Evolutionary conservation across 2,888 invertebrate species (phyloP).

Genomic region (Heliconius aoede): DNA sequence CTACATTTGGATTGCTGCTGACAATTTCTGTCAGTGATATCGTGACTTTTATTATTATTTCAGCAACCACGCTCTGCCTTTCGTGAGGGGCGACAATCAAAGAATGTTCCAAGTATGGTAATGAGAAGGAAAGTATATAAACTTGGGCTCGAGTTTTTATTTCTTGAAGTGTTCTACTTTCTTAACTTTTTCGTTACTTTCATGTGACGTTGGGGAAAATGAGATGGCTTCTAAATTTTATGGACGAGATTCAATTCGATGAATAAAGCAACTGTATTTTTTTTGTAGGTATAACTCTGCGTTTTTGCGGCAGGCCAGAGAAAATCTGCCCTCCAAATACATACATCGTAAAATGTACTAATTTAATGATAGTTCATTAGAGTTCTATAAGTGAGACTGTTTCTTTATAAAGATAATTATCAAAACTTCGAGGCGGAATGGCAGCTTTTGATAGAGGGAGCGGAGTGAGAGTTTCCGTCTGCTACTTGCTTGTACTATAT

Average conservation of each 20-base stretch:
- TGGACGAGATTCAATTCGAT: neutral
- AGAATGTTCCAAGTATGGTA: slow-evolving; percentile 9
- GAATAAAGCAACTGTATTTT: neutral
- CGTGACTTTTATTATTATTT: slow-evolving; percentile 8
- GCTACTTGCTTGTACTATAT: too few species aligned
- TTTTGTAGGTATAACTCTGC: neutral
- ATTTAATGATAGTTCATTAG: too few species aligned
- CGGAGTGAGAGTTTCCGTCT: too few species aligned
- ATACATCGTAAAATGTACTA: neutral
- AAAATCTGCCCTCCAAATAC: neutral
- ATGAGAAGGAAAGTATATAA: slow-evolving; percentile 14
- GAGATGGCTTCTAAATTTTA: slow-evolving; percentile 18
- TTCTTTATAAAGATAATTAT: too few species aligned
- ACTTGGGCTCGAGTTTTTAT: slow-evolving; percentile 19
- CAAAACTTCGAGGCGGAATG: too few species aligned
- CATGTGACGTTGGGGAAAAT: slow-evolving; percentile 7
- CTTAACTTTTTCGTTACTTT: slow-evolving; percentile 17
- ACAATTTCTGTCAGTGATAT: slow-evolving; percentile 10
- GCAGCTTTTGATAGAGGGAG: too few species aligned
- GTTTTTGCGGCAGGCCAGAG: neutral
- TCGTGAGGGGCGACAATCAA: neutral
- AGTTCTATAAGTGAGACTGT: too few species aligned
- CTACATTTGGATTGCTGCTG: neutral
- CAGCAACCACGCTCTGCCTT: slow-evolving; percentile 9
- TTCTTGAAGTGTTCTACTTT: slow-evolving; percentile 20